Percentiles rank a stretch among this genome's conserved stretches.
Conservation (phyloP, 1,140 invertebrate genomes). For the Neodiprion virginianus region DNA sequence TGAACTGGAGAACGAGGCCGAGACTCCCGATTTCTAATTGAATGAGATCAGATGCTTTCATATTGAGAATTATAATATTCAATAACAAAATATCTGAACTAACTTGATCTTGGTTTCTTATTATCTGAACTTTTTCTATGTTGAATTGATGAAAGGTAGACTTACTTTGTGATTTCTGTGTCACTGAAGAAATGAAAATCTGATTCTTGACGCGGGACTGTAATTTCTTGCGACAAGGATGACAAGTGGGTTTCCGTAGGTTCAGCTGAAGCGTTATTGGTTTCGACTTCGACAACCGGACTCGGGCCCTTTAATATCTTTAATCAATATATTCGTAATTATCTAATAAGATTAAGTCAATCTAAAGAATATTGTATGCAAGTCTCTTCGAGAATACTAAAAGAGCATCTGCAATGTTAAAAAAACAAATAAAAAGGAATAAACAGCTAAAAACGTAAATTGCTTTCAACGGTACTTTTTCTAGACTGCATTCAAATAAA, state of each 20-base stretch:
- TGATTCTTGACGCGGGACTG: constrained; percentile 55
- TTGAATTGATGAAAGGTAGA: constrained; percentile 17
- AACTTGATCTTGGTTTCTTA: background rate
- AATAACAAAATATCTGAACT: constrained; percentile 27
- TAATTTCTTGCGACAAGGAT: constrained; percentile 35
- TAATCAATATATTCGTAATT: constrained; percentile 27
- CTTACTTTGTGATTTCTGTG: constrained; percentile 81
- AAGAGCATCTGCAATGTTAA: background rate
- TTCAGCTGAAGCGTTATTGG: constrained; percentile 27
- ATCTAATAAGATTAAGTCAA: background rate
- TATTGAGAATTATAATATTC: constrained; percentile 37
- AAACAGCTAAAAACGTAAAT: too few species aligned
- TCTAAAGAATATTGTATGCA: too few species aligned
- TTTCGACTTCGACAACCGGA: constrained; percentile 41
- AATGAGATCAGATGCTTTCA: constrained; percentile 42
- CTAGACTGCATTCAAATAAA: too few species aligned
- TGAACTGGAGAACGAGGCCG: constrained; percentile 84
- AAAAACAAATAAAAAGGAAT: constrained; percentile 10
- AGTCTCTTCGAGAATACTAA: too few species aligned
- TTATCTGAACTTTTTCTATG: background rate
- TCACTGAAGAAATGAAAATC: constrained; percentile 93
- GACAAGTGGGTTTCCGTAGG: constrained; percentile 14
- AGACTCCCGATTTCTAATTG: constrained; percentile 68
- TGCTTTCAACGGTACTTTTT: too few species aligned
- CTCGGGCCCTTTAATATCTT: constrained; percentile 45